These are phyloP conservation scores for Manis crassicaudata DNA, from an alignment of 2,797 vertebrate genomes.

Conservation along the genomic window DNA sequence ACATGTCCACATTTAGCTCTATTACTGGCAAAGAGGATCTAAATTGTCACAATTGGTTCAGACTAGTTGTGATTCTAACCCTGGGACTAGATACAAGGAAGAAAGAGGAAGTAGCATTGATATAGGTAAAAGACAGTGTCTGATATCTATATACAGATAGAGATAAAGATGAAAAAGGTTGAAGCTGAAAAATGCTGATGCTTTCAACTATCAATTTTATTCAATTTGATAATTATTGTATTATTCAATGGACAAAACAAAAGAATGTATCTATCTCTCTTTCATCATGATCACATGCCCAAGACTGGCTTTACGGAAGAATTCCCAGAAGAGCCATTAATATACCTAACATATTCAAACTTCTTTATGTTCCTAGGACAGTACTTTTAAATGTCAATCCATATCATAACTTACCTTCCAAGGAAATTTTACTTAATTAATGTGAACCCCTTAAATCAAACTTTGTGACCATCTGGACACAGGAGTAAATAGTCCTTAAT, in stretches of 20 bases:
- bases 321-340: constrained; percentile 42
- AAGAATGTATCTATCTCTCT: not conserved
- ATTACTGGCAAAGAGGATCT: constrained; percentile 11
- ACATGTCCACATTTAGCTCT: not conserved
- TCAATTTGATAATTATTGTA: constrained; percentile 32
- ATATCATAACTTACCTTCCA: constrained; percentile 37
- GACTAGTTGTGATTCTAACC: not conserved
- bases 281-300: not conserved
- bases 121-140: not conserved
- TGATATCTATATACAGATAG: not conserved
- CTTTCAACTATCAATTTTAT: constrained; percentile 41
- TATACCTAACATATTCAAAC: not conserved
- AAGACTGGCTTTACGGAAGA: not conserved
- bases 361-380: not conserved
- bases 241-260: constrained; percentile 40
- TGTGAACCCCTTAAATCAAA: constrained; percentile 30
- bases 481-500: constrained; percentile 33
- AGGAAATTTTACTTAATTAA: constrained; percentile 56
- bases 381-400: constrained; percentile 31
- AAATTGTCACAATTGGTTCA: not conserved
- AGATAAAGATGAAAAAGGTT: not conserved
- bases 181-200: constrained; percentile 49
- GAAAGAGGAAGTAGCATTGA: not conserved
- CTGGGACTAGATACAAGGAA: not conserved
- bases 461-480: constrained; percentile 35